Conservation (phyloP, 2,113 vertebrate genomes). For the Pachycephala philippinensis region DNA sequence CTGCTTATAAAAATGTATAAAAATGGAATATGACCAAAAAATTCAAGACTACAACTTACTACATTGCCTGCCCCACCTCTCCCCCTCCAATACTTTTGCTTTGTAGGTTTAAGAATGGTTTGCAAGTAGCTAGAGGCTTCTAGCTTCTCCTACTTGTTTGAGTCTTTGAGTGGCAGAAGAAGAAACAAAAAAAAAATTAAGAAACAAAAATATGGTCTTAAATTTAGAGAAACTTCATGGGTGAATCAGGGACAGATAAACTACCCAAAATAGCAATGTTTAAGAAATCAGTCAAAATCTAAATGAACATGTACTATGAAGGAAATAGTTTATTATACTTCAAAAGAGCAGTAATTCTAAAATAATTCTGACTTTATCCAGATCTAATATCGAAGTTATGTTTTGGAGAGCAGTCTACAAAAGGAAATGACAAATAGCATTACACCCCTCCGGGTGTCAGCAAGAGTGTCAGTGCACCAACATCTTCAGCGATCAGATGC, state of each 20-base stretch:
- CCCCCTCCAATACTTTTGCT: not conserved
- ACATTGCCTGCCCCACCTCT: not conserved
- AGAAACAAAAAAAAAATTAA: not conserved
- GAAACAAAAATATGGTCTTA: not conserved
- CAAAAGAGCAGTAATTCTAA: not conserved
- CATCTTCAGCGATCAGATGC: not conserved
- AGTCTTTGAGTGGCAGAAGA: not conserved
- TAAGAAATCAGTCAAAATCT: not conserved
- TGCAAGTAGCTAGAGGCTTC: not conserved
- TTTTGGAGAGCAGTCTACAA: not conserved
- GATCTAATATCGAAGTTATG: not conserved
- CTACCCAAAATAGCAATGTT: not conserved
- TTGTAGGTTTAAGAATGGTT: not conserved
- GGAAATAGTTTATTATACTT: not conserved
- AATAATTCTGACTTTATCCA: not conserved
- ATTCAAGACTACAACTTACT: not conserved
- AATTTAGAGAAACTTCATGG: not conserved
- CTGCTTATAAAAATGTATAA: not conserved
- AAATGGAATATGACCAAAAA: not conserved
- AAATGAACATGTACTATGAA: not conserved
- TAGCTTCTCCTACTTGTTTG: not conserved
- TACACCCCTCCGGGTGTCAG: not conserved
- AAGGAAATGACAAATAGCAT: not conserved
- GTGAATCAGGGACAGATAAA: not conserved
- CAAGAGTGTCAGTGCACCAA: not conserved